These are phyloP conservation scores for Morone chrysops DNA, from an alignment of 2,113 vertebrate species.

Conservation along the genomic window DNA sequence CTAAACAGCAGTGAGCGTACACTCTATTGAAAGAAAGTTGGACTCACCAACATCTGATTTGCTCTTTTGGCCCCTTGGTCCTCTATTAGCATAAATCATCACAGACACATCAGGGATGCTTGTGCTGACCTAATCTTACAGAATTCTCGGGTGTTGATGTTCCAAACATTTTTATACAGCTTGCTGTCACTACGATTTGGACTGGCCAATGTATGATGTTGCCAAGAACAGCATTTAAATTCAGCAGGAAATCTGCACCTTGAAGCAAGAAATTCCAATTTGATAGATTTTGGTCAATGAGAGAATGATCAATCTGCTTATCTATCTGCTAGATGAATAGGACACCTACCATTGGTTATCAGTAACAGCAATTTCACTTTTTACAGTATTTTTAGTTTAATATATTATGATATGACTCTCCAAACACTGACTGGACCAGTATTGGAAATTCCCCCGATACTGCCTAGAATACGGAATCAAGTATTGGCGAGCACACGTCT, in stretches of 20 bases:
- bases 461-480: too few species aligned
- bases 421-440: too few species aligned
- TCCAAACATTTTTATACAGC: conserved; percentile 10
- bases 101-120: not conserved
- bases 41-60: not conserved
- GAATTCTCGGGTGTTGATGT: not conserved
- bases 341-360: not conserved
- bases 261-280: not conserved
- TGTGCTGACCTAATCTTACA: conserved; percentile 5
- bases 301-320: not conserved
- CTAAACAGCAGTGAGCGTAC: not conserved
- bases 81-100: not conserved
- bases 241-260: not conserved
- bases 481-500: too few species aligned
- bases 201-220: not conserved
- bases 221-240: conserved; percentile 8
- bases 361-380: not conserved
- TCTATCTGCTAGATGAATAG: not conserved
- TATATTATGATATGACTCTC: too few species aligned
- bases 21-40: not conserved
- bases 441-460: too few species aligned
- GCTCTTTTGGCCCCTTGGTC: not conserved
- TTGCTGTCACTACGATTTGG: conserved; percentile 2
- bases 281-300: not conserved
- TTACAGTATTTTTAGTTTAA: not conserved